Evolutionary conservation across 2,113 vertebrate species (phyloP).

Genomic region (Galeopterus variegatus): DNA sequence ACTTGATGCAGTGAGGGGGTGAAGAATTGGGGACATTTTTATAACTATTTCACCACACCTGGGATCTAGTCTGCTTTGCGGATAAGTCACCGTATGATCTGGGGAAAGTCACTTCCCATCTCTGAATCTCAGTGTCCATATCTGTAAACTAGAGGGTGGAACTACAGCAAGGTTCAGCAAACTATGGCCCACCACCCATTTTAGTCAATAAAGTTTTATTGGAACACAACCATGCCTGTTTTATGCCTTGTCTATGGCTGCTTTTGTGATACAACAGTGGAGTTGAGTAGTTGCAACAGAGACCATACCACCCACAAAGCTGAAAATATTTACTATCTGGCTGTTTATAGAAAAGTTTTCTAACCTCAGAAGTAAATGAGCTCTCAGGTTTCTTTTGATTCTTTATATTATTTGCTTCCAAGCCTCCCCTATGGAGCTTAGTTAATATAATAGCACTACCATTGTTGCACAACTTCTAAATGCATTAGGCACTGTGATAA

Average conservation of each 20-base stretch:
- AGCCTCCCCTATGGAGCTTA: background rate
- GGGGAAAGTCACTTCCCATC: background rate
- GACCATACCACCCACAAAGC: background rate
- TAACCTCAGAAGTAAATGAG: background rate
- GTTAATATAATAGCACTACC: fast-evolving
- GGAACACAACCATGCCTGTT: background rate
- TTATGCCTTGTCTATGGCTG: background rate
- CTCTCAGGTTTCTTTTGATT: background rate
- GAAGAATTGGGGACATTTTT: background rate
- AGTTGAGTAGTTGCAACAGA: background rate
- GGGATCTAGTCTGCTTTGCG: background rate
- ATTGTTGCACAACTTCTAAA: too few species aligned
- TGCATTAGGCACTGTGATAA: background rate
- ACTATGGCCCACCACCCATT: background rate
- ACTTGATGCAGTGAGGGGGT: too few species aligned
- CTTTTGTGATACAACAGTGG: background rate
- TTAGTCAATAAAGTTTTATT: background rate
- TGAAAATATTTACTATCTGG: background rate
- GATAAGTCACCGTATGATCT: background rate
- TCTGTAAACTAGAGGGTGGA: background rate
- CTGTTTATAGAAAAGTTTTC: background rate
- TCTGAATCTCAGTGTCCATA: background rate
- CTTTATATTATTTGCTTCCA: background rate
- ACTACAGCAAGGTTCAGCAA: background rate
- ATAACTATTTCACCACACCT: background rate